A percentile compares a stretch with the other conserved stretches of the same genome.
phyloP scores from a whole-genome alignment of 2,113 vertebrate genomes.

The Toxostoma redivivum region DNA sequence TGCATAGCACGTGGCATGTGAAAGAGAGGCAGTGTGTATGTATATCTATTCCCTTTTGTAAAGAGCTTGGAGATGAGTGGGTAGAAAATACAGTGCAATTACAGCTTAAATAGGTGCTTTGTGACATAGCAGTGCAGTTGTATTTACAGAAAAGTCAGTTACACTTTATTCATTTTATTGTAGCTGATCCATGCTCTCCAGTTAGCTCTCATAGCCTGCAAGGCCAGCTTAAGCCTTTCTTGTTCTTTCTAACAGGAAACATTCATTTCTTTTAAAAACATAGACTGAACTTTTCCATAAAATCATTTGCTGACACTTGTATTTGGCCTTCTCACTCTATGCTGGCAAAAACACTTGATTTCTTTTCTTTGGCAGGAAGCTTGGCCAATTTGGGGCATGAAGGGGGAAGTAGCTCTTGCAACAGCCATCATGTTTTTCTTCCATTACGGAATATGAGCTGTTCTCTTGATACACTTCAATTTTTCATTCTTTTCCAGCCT shows the following conservation, averaged over 20 bases:
- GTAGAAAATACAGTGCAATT: neutral
- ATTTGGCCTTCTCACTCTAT: neutral
- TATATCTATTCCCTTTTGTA: neutral
- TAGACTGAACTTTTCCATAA: slow-evolving; percentile 20
- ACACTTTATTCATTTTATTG: neutral
- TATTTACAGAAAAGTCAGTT: neutral
- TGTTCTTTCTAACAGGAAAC: neutral
- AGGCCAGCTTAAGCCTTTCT: neutral
- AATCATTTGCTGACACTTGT: neutral
- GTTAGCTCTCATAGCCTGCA: neutral
- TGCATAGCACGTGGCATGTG: neutral
- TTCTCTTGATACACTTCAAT: neutral
- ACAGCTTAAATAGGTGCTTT: neutral
- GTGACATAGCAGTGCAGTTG: neutral
- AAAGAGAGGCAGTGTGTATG: neutral
- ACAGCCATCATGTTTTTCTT: neutral
- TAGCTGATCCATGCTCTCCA: neutral
- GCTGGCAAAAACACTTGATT: slow-evolving; percentile 10
- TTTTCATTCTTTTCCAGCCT: neutral
- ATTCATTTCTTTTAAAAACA: neutral
- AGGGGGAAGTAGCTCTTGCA: slow-evolving; percentile 11
- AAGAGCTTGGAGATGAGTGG: neutral
- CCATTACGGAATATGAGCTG: neutral
- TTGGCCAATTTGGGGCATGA: neutral
- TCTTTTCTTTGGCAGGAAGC: slow-evolving; percentile 38